phyloP scores from a whole-genome alignment of 1,140 invertebrate genomes.

The Ceratina australensis region DNA sequence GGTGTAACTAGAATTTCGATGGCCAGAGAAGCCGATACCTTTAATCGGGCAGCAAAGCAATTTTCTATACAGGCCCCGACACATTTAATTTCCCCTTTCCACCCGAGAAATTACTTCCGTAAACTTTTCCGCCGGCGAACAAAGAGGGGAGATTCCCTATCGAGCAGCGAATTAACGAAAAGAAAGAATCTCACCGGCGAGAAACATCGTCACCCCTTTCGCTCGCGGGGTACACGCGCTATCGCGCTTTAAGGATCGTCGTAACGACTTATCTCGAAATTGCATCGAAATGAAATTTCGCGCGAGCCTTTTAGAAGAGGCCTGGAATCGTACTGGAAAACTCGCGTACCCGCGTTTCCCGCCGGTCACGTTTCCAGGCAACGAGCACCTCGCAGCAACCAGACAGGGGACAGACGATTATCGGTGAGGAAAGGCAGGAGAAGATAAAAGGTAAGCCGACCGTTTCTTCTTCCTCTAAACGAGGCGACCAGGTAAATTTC shows the following conservation, averaged over 20 bases:
- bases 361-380: not conserved
- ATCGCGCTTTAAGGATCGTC: conserved; percentile 5
- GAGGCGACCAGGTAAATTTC: conserved; percentile 1
- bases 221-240: not conserved
- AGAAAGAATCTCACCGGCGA: not conserved
- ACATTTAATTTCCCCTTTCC: not conserved
- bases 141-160: not conserved
- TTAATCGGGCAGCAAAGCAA: no score
- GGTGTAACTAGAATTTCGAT: no score
- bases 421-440: not conserved
- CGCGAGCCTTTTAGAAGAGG: not conserved
- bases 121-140: not conserved
- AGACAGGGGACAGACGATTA: not conserved
- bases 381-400: not conserved
- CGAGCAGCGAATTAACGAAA: not conserved
- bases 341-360: not conserved
- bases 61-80: no score
- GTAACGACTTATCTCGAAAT: conserved; percentile 16
- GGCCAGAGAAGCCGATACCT: no score
- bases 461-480: not conserved
- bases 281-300: conserved; percentile 34
- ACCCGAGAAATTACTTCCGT: not conserved
- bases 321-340: conserved; percentile 1
- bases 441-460: not conserved
- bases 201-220: not conserved